Evolutionary conservation across 2,888 invertebrate species (phyloP), one percentile per base, ranked within the genome.

Genomic region (Lymantria dispar): DNA sequence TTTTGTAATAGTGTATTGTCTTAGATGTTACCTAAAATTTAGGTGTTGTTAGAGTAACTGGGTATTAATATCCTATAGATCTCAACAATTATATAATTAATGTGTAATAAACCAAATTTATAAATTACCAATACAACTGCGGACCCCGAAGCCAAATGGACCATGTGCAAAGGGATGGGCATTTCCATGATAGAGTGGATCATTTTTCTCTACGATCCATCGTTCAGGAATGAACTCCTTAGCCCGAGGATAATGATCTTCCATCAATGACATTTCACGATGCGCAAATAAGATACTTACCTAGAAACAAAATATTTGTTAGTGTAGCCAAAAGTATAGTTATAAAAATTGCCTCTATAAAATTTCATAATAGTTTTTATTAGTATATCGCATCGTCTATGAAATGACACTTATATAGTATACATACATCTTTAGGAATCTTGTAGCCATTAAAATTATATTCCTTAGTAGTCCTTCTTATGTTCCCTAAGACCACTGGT

Each of bases 171-270:
- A 94, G 0, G 94, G 93, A 72, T 95, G 94, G 0, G 88, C 80
- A 14, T 87, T 80, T 37, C 87, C 86, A 39, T 92, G 83, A 54
- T 82, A 74, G n/a, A 90, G 55, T 8, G 81, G 78, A 38, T 87
- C 82, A 7, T 63, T 62, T 55, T 85, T 84, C 0, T 78, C 75
- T 11, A 65, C 64, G 1, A 92, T 60, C 97, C 97, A 97, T 42
- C 97, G 85, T 73, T 97, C 96, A 0, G 97, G 97, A 41, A 94
- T 75, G 70, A 93, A 97, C 50, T 94, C 89, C 0, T 86, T 70
- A 7, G 95, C 87, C n/a, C 91, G 83, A 0, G 93, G 88, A 68
- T 94, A 96, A 61, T 95, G 93, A 48, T 93, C 82, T 11, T 94
- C 94, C 69, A 92, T 92, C 62, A 92, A 85, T 45, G 94, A 93